phyloP scores from a whole-genome alignment of 2,113 vertebrate species.

The Talpa occidentalis region DNA sequence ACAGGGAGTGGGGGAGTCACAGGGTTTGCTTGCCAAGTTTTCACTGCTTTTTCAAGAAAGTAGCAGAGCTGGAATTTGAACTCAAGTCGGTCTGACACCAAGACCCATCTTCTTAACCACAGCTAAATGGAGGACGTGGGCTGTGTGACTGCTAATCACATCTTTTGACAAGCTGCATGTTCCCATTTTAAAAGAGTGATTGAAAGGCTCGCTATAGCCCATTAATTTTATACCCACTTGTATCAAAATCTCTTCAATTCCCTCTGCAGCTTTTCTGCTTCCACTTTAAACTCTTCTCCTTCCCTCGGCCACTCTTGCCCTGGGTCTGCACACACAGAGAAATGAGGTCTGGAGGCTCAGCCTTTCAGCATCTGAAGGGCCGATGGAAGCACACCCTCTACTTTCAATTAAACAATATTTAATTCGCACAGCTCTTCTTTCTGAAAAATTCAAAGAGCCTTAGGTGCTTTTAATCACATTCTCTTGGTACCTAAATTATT shows the following conservation, averaged over 20 bases:
- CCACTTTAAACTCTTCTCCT: slow-evolving; percentile 62
- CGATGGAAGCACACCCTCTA: not conserved
- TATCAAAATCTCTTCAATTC: slow-evolving; percentile 75
- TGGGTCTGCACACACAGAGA: not conserved
- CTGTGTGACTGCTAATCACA: slow-evolving; percentile 27
- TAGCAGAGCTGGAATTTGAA: slow-evolving; percentile 13
- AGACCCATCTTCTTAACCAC: slow-evolving; percentile 38
- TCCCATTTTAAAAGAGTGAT: slow-evolving; percentile 77
- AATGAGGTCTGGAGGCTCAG: slow-evolving; percentile 10
- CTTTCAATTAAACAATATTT: slow-evolving; percentile 58
- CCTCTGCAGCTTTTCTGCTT: slow-evolving; percentile 69
- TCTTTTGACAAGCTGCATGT: slow-evolving; percentile 64
- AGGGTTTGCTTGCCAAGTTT: not conserved
- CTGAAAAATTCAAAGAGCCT: slow-evolving; percentile 33
- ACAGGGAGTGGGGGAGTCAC: not conserved
- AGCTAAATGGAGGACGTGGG: slow-evolving; percentile 37
- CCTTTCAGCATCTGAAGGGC: not conserved
- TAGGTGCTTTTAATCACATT: slow-evolving; percentile 37
- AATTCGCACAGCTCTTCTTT: not conserved
- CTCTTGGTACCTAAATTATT: slow-evolving; percentile 27
- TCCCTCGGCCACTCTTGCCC: not conserved
- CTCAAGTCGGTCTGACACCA: not conserved
- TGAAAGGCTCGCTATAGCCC: slow-evolving; percentile 71
- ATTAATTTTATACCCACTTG: slow-evolving; percentile 77
- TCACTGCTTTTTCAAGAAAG: not conserved